Conservation (phyloP, 2,888 invertebrate genomes). For the Bugula neritina region DNA sequence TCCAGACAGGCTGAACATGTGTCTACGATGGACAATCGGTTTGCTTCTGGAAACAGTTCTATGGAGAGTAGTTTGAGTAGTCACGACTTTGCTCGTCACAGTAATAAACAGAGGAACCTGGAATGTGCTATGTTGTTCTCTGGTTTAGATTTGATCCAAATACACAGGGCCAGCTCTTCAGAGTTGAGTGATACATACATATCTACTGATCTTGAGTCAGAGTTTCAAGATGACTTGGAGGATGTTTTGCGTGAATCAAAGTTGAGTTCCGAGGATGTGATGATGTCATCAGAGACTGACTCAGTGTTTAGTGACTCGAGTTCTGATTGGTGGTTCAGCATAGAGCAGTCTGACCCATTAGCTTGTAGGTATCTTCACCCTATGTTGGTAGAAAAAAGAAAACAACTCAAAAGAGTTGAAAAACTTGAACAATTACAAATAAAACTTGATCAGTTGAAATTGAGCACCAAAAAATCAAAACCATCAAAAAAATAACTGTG, state of each 20-base stretch:
- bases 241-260: conserved; percentile 16
- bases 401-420: conserved; percentile 7
- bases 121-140: conserved; percentile 26
- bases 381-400: conserved; percentile 4
- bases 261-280: neutral
- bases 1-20: neutral
- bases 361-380: neutral
- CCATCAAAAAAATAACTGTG: neutral
- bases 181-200: conserved; percentile 20
- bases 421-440: conserved; percentile 18
- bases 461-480: neutral
- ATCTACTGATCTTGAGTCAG: conserved; percentile 21
- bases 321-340: neutral
- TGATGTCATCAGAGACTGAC: neutral
- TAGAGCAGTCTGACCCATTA: neutral
- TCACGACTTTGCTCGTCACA: neutral
- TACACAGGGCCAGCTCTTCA: conserved; percentile 18
- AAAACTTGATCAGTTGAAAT: conserved; percentile 13
- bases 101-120: conserved; percentile 5
- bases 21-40: neutral
- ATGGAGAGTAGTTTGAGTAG: conserved; percentile 1
- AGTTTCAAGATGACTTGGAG: conserved; percentile 21
- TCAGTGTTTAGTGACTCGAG: neutral
- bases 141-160: conserved; percentile 17
- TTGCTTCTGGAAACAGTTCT: neutral